phyloP scores from a whole-genome alignment of 2,113 vertebrate genomes.

The Oncorhynchus mykiss region DNA sequence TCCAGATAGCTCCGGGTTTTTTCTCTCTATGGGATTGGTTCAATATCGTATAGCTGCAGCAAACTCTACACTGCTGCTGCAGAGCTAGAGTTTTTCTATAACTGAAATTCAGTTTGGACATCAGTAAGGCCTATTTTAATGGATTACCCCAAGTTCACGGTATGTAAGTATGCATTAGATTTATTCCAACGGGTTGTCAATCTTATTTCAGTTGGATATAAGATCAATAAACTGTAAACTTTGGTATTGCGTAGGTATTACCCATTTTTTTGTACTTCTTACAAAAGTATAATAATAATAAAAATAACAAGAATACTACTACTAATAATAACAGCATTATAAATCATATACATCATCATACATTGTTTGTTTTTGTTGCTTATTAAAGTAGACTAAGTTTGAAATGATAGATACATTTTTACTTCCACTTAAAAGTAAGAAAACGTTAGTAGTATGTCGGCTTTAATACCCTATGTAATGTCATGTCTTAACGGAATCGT shows the following conservation, averaged over 20 bases:
- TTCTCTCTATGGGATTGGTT: slow-evolving; percentile 37
- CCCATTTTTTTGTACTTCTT: not conserved
- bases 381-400: not conserved
- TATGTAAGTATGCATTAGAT: slow-evolving; percentile 18
- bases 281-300: not conserved
- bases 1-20: slow-evolving; percentile 17
- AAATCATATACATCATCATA: not conserved
- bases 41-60: not conserved
- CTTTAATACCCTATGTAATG: slow-evolving; percentile 18
- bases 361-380: not conserved
- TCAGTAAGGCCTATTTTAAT: slow-evolving; percentile 17
- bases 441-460: slow-evolving; percentile 16
- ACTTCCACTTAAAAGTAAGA: not conserved
- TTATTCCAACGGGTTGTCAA: not conserved
- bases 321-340: not conserved
- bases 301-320: no score
- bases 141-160: slow-evolving; percentile 7
- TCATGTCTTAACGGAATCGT: slow-evolving; percentile 51
- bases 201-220: not conserved
- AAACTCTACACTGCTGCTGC: not conserved
- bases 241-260: not conserved
- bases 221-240: no score
- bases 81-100: slow-evolving; percentile 15
- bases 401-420: no score
- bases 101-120: slow-evolving; percentile 17